phyloP scores from a whole-genome alignment of 1,140 invertebrate species.

The Sitobion miscanthi region DNA sequence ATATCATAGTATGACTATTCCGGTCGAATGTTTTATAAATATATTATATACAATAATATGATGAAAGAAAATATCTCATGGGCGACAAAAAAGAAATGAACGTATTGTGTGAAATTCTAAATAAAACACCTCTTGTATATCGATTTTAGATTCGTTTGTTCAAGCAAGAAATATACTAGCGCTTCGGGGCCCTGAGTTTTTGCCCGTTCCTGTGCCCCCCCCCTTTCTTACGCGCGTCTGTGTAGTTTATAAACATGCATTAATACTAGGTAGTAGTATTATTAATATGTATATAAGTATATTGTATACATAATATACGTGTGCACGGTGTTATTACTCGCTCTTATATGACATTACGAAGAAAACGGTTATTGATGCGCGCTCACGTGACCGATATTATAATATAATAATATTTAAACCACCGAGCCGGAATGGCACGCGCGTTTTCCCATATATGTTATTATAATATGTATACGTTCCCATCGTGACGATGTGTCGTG shows the following conservation, averaged over 20 bases:
- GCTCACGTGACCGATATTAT: neutral
- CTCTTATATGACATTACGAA: neutral
- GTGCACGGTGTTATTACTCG: neutral
- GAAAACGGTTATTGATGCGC: neutral
- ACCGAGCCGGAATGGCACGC: neutral
- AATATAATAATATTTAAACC: constrained; percentile 10
- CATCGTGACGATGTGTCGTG: neutral
- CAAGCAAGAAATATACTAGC: neutral
- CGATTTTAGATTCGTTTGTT: constrained; percentile 16
- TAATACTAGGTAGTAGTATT: neutral
- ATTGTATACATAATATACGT: neutral
- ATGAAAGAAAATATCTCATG: neutral
- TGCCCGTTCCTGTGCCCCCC: neutral
- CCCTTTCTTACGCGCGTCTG: neutral
- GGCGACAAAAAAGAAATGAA: neutral
- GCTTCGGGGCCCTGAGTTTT: neutral
- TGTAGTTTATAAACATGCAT: neutral
- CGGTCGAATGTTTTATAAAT: too few relatives aligned
- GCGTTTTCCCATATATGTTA: neutral
- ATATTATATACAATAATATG: neutral
- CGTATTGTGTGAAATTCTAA: neutral
- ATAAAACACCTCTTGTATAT: neutral
- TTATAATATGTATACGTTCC: neutral
- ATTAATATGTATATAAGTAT: neutral
- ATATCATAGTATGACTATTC: neutral